Conservation (phyloP, 2,888 invertebrate species). For the Hartigia nigra region DNA sequence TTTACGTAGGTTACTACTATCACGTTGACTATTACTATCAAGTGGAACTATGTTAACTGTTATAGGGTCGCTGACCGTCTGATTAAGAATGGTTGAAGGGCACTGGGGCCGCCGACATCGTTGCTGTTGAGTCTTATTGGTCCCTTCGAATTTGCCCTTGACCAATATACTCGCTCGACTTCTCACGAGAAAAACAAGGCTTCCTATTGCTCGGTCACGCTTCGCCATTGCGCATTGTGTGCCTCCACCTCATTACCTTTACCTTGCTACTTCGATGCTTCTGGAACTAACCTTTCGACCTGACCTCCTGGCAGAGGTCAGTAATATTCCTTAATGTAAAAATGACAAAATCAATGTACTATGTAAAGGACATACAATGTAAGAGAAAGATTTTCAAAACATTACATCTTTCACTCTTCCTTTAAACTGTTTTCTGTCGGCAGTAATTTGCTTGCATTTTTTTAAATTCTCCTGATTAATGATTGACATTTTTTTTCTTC, state of each 20-base stretch:
- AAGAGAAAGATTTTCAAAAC: not conserved
- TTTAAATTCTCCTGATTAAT: not conserved
- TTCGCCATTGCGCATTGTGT: not conserved
- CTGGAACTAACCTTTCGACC: not conserved
- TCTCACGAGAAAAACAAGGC: not conserved
- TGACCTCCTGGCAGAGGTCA: not conserved
- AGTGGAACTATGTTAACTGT: not conserved
- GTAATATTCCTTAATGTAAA: not conserved
- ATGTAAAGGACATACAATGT: not conserved
- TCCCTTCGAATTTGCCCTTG: conserved; percentile 22
- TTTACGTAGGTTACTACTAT: not conserved
- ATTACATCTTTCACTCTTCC: not conserved
- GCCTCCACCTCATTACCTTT: not conserved
- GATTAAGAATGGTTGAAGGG: conserved; percentile 5
- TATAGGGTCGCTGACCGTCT: conserved; percentile 2
- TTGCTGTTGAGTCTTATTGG: conserved; percentile 18
- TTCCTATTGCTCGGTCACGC: not conserved
- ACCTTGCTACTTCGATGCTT: not conserved
- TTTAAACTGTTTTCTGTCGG: not conserved
- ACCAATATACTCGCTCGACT: conserved; percentile 20
- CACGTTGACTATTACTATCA: too few species aligned
- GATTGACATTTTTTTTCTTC: not conserved
- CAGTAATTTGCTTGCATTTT: not conserved
- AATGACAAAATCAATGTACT: not conserved
- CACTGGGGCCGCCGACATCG: conserved; percentile 14